These are phyloP conservation scores for Nothobranchius kuhntae DNA, from an alignment of 2,113 vertebrate genomes.

Conservation along the genomic window DNA sequence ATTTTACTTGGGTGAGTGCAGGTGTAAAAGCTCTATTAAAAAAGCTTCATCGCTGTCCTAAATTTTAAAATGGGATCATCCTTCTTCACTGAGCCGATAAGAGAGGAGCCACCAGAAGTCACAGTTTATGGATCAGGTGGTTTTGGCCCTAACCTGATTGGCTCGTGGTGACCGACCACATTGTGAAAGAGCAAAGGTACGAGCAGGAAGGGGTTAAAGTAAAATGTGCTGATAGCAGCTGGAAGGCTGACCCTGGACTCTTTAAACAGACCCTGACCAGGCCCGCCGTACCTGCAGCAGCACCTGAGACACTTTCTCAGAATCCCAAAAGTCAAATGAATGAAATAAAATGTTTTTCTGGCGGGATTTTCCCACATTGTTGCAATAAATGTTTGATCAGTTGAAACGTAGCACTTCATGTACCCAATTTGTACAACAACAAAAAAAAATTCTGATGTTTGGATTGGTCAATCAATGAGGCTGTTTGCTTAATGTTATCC, in stretches of 20 bases:
- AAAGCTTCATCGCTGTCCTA: constrained; percentile 11
- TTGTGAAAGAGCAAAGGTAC: constrained; percentile 59
- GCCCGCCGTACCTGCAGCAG: background rate
- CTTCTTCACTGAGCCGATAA: constrained; percentile 6
- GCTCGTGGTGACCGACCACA: constrained; percentile 44
- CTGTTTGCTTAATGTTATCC: background rate
- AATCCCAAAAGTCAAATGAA: no score
- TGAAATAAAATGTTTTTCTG: background rate
- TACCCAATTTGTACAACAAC: background rate
- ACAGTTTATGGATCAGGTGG: constrained; percentile 38
- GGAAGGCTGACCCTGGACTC: constrained; percentile 1
- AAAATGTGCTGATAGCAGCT: constrained; percentile 15
- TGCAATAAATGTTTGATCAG: constrained; percentile 29
- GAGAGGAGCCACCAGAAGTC: constrained; percentile 16
- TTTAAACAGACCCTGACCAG: background rate
- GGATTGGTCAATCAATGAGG: background rate
- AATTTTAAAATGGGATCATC: constrained; percentile 16
- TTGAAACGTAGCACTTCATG: constrained; percentile 4
- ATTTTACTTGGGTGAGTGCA: background rate
- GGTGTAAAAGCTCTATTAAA: constrained; percentile 18
- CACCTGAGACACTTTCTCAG: background rate
- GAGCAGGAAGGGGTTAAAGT: constrained; percentile 4
- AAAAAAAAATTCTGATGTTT: background rate
- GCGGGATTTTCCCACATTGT: background rate
- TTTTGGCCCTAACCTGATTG: constrained; percentile 64